Conservation (phyloP, 2,888 invertebrate genomes). For the Polydrusus cervinus region DNA sequence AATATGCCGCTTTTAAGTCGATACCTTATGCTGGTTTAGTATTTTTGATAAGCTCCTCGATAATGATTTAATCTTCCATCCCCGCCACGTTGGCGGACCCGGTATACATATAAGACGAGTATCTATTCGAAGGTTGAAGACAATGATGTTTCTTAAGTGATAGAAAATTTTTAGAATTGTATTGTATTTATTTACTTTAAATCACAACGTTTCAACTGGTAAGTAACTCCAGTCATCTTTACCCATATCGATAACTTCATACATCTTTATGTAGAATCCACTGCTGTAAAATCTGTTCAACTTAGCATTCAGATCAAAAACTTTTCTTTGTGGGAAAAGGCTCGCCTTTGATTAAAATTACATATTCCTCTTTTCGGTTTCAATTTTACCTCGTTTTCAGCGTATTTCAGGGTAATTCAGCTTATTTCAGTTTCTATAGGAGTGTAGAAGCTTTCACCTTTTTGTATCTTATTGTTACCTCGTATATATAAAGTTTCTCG, state of each 20-base stretch:
- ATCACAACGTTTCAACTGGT: no score
- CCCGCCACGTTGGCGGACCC: no score
- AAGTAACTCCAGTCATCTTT: no score
- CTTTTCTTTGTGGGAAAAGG: conserved; percentile 9
- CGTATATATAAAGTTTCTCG: not conserved
- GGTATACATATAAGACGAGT: no score
- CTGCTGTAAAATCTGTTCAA: not conserved
- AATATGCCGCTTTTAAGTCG: no score
- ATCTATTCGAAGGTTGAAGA: no score
- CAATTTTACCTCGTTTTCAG: conserved; percentile 2
- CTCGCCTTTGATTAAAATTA: not conserved
- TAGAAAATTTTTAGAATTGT: no score
- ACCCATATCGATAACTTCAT: not conserved
- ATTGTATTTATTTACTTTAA: no score
- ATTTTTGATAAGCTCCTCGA: no score
- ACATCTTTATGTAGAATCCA: not conserved
- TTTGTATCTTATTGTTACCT: not conserved
- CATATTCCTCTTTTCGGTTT: conserved; percentile 5
- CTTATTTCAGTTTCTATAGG: not conserved
- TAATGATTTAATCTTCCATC: no score
- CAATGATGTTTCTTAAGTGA: no score
- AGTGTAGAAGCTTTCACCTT: not conserved
- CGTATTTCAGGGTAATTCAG: not conserved
- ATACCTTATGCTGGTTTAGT: no score
- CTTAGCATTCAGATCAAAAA: conserved; percentile 9